These are phyloP conservation scores for Psylliodes chrysocephalus DNA, from an alignment of 2,888 invertebrate species.

Conservation along the genomic window DNA sequence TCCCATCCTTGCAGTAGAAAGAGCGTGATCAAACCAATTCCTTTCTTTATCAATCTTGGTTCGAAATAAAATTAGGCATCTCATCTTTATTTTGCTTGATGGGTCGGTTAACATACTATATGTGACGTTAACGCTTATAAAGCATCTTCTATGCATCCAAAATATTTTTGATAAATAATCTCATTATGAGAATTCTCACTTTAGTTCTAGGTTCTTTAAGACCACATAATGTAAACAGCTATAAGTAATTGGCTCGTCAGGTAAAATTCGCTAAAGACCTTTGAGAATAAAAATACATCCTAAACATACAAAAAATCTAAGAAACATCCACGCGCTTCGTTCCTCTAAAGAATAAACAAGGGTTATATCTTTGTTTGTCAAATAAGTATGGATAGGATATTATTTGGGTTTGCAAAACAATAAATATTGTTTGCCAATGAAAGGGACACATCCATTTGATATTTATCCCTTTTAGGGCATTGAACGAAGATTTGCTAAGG, in stretches of 20 bases:
- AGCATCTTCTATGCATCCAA: no score
- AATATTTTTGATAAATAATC: no score
- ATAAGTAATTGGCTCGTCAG: conserved; percentile 32
- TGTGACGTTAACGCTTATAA: no score
- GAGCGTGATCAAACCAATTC: no score
- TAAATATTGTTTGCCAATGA: conserved; percentile 38
- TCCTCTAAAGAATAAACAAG: conserved; percentile 25
- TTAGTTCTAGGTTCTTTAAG: conserved; percentile 4
- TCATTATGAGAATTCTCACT: background rate
- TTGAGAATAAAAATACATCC: conserved; percentile 40
- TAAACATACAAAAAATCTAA: conserved; percentile 41
- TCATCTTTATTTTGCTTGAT: no score
- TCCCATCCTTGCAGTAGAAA: no score
- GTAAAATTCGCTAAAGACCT: conserved; percentile 36
- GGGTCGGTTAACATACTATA: no score
- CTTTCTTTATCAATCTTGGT: no score
- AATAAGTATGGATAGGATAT: conserved; percentile 32
- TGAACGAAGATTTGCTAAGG: conserved; percentile 10
- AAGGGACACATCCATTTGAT: conserved; percentile 35
- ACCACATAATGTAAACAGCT: conserved; percentile 15
- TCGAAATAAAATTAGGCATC: no score
- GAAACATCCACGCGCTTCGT: conserved; percentile 31
- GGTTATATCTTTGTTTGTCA: conserved; percentile 34
- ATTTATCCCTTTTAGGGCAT: conserved; percentile 9
- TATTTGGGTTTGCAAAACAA: conserved; percentile 26